Conservation (phyloP, 2,797 vertebrate species). For the Enteromius argenteus region DNA sequence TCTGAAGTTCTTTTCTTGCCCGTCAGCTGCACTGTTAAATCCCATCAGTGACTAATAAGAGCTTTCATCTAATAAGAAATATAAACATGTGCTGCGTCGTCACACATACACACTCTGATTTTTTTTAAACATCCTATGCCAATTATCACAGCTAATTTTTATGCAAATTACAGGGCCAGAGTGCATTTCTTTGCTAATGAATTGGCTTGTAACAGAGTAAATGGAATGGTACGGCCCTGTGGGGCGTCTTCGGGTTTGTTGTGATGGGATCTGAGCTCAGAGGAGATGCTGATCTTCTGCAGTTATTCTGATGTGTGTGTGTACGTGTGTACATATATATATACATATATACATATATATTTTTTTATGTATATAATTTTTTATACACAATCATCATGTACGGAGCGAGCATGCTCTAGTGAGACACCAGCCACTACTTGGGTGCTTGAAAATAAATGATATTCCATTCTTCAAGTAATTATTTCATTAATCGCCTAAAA, state of each 20-base stretch:
- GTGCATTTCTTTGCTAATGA: not conserved
- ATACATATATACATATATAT: no score
- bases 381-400: no score
- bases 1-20: not conserved
- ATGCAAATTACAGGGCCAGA: not conserved
- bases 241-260: not conserved
- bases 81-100: not conserved
- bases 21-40: not conserved
- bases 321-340: no score
- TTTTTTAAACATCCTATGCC: not conserved
- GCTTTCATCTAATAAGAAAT: not conserved
- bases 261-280: not conserved
- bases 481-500: not conserved
- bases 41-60: not conserved
- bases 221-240: not conserved
- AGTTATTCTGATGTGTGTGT: not conserved
- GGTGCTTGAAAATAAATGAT: not conserved
- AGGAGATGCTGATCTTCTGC: not conserved
- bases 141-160: not conserved
- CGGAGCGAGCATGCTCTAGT: not conserved
- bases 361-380: no score
- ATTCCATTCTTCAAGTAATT: not conserved
- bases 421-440: not conserved
- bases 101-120: not conserved
- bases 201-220: not conserved